Conservation (phyloP, 2,113 vertebrate genomes). For the Anas platyrhynchos region DNA sequence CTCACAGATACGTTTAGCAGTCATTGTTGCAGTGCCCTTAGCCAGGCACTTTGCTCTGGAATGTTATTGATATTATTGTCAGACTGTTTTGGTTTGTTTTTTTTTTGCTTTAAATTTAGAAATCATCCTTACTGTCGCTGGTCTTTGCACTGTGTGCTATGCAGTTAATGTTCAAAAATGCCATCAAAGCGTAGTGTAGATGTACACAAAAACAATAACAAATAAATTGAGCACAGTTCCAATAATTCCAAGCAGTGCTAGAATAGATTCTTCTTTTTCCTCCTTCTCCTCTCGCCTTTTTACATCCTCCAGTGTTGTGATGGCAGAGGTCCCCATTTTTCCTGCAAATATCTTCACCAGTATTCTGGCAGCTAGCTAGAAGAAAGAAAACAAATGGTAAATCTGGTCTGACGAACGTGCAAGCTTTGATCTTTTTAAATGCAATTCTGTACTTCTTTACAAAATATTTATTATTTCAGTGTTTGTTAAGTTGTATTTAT, state of each 20-base stretch:
- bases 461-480: background rate
- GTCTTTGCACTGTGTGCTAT: conserved; percentile 30
- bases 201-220: conserved; percentile 90
- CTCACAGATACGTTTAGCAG: conserved; percentile 17
- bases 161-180: conserved; percentile 1
- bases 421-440: background rate
- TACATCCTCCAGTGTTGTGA: conserved; percentile 86
- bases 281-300: conserved; percentile 87
- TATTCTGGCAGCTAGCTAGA: conserved; percentile 82
- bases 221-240: conserved; percentile 91
- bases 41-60: conserved; percentile 61
- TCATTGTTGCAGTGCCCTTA: background rate
- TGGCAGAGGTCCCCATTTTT: conserved; percentile 88
- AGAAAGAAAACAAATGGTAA: conserved; percentile 64
- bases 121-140: conserved; percentile 39
- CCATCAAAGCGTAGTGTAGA: conserved; percentile 88
- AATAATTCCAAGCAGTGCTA: conserved; percentile 88
- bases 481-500: background rate
- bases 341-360: conserved; percentile 77
- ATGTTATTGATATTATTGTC: conserved; percentile 52
- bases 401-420: conserved; percentile 22
- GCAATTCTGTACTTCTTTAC: background rate
- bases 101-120: conserved; percentile 28
- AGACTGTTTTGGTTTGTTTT: background rate
- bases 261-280: conserved; percentile 90